Evolutionary conservation across 2,888 invertebrate genomes (phyloP), one percentile per base, ranked within the genome.

Genomic region (Zeuzera pyrina): DNA sequence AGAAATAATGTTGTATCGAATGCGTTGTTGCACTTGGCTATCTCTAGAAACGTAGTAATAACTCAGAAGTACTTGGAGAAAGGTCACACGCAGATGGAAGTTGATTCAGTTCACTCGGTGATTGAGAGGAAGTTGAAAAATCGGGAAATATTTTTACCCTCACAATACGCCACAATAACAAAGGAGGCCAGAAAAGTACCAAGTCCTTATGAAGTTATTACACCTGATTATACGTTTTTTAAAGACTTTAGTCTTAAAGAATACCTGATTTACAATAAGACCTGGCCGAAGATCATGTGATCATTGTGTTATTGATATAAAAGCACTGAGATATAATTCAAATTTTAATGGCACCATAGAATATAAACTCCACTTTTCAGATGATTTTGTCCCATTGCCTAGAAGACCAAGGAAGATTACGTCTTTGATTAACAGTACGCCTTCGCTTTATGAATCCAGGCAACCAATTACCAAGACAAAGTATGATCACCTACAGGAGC

Each of bases 71-170:
- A 36, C 24, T 33, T 53, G 4, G 52, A 48, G 34, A 44, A 42
- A 16, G 53, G 49, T 15, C 51, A 40, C 30, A 49, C 48, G 1
- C 50, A 52, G 29, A 43, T 46, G 43, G 43, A 47, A 15, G 38
- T 36, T 3, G 65, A 68, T 36, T 59, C 57, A 1, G 57, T 63
- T 1, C 66, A 71, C 38, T 44, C 49, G 11, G 37, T 41, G 1
- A 56, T 69, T 26, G 69, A 71, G 42, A 43, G 49, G 31, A 54
- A n/a, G n/a, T n/a, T n/a, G n/a, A n/a, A n/a, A n/a, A n/a, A n/a
- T n/a, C n/a, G n/a, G n/a, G n/a, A n/a, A n/a, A n/a, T n/a, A n/a
- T n/a, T n/a, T n/a, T n/a, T n/a, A n/a, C n/a, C n/a, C n/a, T n/a
- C n/a, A n/a, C n/a, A n/a, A n/a, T n/a, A n/a, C n/a, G n/a, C n/a